A percentile compares a stretch with the other conserved stretches of the same genome.
Evolutionary conservation across 2,797 vertebrate species (phyloP).

Genomic region (Chaenodraco wilsoni): DNA sequence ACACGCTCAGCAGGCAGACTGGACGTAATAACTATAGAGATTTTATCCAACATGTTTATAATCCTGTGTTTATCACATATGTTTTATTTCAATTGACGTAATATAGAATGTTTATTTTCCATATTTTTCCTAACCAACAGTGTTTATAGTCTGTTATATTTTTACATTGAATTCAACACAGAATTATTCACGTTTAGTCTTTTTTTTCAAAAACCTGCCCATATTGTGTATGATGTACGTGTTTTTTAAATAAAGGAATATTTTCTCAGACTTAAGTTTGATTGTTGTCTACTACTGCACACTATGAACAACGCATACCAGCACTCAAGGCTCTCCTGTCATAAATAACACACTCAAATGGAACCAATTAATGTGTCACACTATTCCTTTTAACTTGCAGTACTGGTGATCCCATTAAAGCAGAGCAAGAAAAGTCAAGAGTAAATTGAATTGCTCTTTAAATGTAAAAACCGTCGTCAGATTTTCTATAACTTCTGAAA

Average conservation of each 20-base stretch:
- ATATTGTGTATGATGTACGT: background rate
- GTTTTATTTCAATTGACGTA: background rate
- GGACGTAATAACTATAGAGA: conserved; percentile 26
- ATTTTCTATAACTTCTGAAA: background rate
- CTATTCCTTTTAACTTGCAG: conserved; percentile 1
- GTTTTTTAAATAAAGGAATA: conserved; percentile 52
- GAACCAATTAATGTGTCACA: background rate
- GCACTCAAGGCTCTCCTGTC: background rate
- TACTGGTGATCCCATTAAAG: conserved; percentile 11
- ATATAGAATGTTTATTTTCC: background rate
- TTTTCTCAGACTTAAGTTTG: conserved; percentile 16
- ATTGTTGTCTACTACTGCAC: conserved; percentile 24
- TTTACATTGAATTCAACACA: background rate
- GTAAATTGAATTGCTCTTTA: conserved; percentile 26
- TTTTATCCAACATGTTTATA: background rate
- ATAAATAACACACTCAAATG: conserved; percentile 22
- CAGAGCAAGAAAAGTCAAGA: background rate
- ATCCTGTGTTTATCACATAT: conserved; percentile 4
- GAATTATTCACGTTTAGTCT: background rate
- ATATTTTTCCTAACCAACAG: background rate
- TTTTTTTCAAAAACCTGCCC: conserved; percentile 1
- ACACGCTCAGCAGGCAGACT: conserved; percentile 24
- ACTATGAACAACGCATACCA: conserved; percentile 21
- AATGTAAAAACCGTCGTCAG: conserved; percentile 8
- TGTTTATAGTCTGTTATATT: no score